Base-by-base conservation (phyloP, 2,888 invertebrate species). In the Pachliopta kotzebuea region DNA sequence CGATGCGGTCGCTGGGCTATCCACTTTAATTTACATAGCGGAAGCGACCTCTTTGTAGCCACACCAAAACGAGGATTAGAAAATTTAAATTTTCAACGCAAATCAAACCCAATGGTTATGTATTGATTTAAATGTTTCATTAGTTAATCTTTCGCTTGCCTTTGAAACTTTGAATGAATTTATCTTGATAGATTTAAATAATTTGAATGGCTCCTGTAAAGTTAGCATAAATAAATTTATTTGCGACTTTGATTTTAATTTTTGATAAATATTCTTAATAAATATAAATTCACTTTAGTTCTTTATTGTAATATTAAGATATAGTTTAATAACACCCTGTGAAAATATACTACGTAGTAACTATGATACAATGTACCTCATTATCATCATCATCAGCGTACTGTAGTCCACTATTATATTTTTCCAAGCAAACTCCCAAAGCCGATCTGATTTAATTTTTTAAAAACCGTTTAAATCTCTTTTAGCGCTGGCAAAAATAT, bases 201-300 rank as follows among this genome's bases (percentile, higher is more conserved):
- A 79, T 89, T 90, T 88, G 83, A 88, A 89, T 88, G 85, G 85
- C 84, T 85, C 82, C 84, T 80, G 81, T 81, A 76, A 85, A 85
- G 84, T 84, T 83, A 84, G 80, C 45, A 80, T 24, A 37, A 31
- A 17, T 23, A 79, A 76, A 45, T 45, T 45, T n/a, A 45, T 45
- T 45, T 45, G n/a, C n/a, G 18, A n/a, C n/a, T n/a, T 45, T 45
- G 8, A 45, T 45, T 42, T 42, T 42, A 42, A 42, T 18, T 6
- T 45, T 8, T 45, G 11, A 45, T 7, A 17, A 23, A 53, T 8
- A 17, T 53, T 23, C 17, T 53, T 9, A 21, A 53, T 53, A 53
- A 53, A 18, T 18, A 53, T 53, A 14, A 20, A 8, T 4, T 23
- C 6, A 23, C 14, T 24, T 53, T 45, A n/a, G 37, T 37, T 45